A percentile compares a stretch with the other conserved stretches of the same genome.
Conservation (phyloP, 2,113 vertebrate genomes). For the Varanus komodoensis region DNA sequence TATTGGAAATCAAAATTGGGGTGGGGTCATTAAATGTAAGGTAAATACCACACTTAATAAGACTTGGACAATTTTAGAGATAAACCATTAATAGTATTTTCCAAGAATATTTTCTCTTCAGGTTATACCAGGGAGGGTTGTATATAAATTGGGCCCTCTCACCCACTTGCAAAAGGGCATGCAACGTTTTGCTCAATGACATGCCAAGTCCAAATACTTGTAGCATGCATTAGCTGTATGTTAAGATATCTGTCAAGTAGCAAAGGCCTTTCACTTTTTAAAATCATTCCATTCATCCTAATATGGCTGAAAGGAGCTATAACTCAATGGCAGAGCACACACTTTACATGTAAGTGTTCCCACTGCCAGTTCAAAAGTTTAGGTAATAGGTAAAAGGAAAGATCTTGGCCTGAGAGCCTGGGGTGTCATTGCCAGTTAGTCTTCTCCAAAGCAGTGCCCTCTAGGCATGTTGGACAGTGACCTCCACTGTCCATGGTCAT, state of each 20-base stretch:
- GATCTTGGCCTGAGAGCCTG: background rate
- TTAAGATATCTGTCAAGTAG: background rate
- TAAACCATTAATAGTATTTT: background rate
- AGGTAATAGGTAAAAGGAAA: background rate
- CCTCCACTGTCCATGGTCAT: no score
- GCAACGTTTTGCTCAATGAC: background rate
- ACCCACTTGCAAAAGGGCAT: no score
- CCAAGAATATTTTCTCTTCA: background rate
- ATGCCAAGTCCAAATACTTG: background rate
- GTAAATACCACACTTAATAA: background rate
- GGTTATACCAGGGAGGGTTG: no score
- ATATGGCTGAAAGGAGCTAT: background rate
- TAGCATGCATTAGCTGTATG: background rate
- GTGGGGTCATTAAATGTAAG: background rate
- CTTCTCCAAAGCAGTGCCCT: no score
- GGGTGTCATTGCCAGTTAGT: background rate
- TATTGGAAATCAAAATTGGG: background rate
- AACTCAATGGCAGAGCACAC: background rate
- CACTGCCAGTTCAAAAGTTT: background rate
- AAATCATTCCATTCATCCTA: background rate
- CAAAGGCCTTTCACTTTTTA: background rate
- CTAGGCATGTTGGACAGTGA: no score
- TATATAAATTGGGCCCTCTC: no score
- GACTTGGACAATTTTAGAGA: background rate
- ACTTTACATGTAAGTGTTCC: background rate